These are phyloP conservation scores for Scaptomyza montana DNA, from an alignment of 1,140 invertebrate genomes.

Conservation along the genomic window DNA sequence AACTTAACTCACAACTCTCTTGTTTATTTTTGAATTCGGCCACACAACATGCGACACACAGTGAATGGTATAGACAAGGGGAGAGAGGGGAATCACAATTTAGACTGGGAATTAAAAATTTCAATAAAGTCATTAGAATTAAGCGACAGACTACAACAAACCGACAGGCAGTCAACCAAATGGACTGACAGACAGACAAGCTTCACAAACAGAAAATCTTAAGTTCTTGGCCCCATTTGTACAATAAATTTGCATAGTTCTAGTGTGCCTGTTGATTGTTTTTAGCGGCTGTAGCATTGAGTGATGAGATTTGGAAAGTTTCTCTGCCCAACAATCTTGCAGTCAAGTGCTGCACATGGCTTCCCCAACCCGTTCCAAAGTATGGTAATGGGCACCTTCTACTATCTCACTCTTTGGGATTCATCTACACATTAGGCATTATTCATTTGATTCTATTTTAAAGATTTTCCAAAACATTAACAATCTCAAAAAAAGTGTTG, in stretches of 20 bases:
- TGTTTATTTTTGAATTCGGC: slow-evolving; percentile 75
- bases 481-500: slow-evolving; percentile 43
- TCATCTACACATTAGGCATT: slow-evolving; percentile 43
- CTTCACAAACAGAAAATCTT: neutral
- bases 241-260: slow-evolving; percentile 67
- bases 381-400: slow-evolving; percentile 19
- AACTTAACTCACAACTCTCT: slow-evolving; percentile 12
- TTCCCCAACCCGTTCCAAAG: slow-evolving; percentile 14
- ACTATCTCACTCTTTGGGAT: slow-evolving; percentile 1
- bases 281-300: slow-evolving; percentile 73
- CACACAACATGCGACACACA: slow-evolving; percentile 59
- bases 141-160: slow-evolving; percentile 40
- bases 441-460: slow-evolving; percentile 41
- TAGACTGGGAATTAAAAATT: slow-evolving; percentile 60
- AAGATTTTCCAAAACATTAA: slow-evolving; percentile 69
- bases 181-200: slow-evolving; percentile 42
- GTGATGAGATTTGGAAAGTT: slow-evolving; percentile 55
- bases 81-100: slow-evolving; percentile 14
- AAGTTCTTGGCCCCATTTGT: slow-evolving; percentile 21
- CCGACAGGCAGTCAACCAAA: slow-evolving; percentile 50
- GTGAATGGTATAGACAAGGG: neutral
- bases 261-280: slow-evolving; percentile 68
- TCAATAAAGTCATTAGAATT: slow-evolving; percentile 80
- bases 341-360: slow-evolving; percentile 60
- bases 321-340: neutral